Conservation (phyloP, 2,113 vertebrate species). For the Oreochromis aureus region DNA sequence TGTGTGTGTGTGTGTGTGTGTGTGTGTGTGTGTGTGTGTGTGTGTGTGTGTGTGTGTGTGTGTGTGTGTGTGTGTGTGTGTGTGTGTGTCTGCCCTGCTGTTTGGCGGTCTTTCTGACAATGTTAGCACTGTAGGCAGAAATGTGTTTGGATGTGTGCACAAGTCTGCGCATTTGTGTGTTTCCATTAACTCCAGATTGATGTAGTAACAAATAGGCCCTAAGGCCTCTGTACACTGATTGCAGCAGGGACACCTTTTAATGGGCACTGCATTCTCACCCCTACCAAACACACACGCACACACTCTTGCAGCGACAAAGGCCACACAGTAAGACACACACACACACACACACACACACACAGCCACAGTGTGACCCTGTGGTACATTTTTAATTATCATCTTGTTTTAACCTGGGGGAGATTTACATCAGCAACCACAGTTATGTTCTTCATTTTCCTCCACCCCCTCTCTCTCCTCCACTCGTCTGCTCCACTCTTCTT, state of each 20-base stretch:
- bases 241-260: slow-evolving; percentile 66
- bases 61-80: background rate
- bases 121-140: slow-evolving; percentile 33
- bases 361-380: slow-evolving; percentile 28
- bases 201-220: slow-evolving; percentile 55
- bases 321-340: background rate
- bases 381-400: slow-evolving; percentile 67
- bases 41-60: too few species aligned
- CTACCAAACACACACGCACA: background rate
- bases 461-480: too few species aligned
- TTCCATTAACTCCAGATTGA: slow-evolving; percentile 58
- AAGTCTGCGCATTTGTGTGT: background rate
- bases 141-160: slow-evolving; percentile 3
- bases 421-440: slow-evolving; percentile 31
- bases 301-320: background rate
- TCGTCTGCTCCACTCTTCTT: background rate
- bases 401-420: slow-evolving; percentile 59
- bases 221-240: slow-evolving; percentile 54
- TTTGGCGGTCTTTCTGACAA: slow-evolving; percentile 22
- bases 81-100: slow-evolving; percentile 1
- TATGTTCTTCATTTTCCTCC: slow-evolving; percentile 3
- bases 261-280: slow-evolving; percentile 14
- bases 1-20: too few species aligned
- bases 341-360: background rate
- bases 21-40: background rate